Evolutionary conservation across 92 coral and sea anemone species (phyloP).

Genomic region (Palythoa caribaeorum): DNA sequence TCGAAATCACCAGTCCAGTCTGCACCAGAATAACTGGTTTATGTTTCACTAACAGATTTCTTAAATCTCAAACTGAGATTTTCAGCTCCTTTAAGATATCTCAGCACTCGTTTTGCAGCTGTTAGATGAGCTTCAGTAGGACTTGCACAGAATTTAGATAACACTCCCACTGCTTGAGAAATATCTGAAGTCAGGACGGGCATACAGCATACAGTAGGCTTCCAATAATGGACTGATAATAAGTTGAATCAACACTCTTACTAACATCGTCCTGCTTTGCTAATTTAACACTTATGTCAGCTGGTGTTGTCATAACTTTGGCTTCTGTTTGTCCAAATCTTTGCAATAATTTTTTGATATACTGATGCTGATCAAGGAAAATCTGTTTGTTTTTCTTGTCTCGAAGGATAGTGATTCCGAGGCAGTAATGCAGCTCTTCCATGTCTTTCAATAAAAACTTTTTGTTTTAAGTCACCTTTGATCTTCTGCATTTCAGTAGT

Average conservation of each 20-base stretch:
- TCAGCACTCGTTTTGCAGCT: conserved; percentile 32
- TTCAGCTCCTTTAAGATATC: conserved; percentile 1
- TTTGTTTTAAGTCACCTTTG: not conserved
- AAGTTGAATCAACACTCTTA: conserved; percentile 54
- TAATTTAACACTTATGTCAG: conserved; percentile 65
- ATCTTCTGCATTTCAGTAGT: conserved; percentile 11
- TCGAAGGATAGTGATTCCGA: conserved; percentile 29
- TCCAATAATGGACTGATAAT: conserved; percentile 63
- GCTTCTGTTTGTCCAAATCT: conserved; percentile 61
- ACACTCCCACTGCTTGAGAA: conserved; percentile 64
- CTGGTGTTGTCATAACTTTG: conserved; percentile 63
- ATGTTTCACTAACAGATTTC: not conserved
- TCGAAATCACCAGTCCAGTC: conserved; percentile 61
- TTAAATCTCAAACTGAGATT: conserved; percentile 30
- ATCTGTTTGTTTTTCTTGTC: conserved; percentile 54
- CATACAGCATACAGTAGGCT: conserved; percentile 57
- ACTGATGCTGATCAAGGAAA: conserved; percentile 31
- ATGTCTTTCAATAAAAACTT: not conserved
- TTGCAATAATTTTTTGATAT: conserved; percentile 37
- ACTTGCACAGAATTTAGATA: conserved; percentile 58
- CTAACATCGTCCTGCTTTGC: conserved; percentile 62
- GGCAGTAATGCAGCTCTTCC: conserved; percentile 4
- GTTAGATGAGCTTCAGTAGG: conserved; percentile 46
- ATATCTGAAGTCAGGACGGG: conserved; percentile 62
- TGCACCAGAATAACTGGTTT: conserved; percentile 15